Evolutionary conservation across 2,888 invertebrate genomes (phyloP).

Genomic region (Heliconius erato): DNA sequence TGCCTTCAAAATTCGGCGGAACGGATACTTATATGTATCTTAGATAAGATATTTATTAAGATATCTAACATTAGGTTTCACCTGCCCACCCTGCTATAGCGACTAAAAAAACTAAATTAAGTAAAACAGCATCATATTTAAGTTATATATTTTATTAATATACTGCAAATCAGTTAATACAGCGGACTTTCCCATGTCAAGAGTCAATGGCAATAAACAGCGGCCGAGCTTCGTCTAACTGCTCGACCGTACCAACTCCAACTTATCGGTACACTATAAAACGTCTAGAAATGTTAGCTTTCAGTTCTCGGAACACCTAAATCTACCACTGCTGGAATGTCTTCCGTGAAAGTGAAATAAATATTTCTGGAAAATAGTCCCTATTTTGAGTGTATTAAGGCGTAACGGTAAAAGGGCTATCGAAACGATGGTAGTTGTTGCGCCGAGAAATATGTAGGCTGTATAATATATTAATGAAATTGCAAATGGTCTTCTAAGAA

Average conservation of each 20-base stretch:
- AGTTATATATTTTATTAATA: not conserved
- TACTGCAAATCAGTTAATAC: not conserved
- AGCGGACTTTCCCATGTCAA: conserved; percentile 46
- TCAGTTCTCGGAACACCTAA: conserved; percentile 71
- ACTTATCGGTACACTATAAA: conserved; percentile 57
- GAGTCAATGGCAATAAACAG: conserved; percentile 48
- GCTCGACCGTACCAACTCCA: conserved; percentile 40
- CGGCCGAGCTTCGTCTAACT: conserved; percentile 40
- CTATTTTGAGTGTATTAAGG: conserved; percentile 51
- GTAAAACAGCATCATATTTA: not conserved
- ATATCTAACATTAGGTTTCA: no score
- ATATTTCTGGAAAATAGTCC: conserved; percentile 51
- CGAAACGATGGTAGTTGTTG: conserved; percentile 58
- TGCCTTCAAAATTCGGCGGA: no score
- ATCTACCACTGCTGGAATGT: conserved; percentile 64
- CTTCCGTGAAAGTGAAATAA: conserved; percentile 66
- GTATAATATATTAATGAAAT: conserved; percentile 64
- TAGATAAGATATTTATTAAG: no score
- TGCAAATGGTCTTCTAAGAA: conserved; percentile 59
- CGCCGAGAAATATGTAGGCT: conserved; percentile 61
- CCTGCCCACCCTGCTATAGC: no score
- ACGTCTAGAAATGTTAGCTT: conserved; percentile 59
- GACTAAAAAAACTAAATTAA: no score
- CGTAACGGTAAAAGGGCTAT: conserved; percentile 41
- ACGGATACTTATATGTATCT: no score